Conservation (phyloP, 92 coral and sea anemone genomes). For the Nematostella vectensis region DNA sequence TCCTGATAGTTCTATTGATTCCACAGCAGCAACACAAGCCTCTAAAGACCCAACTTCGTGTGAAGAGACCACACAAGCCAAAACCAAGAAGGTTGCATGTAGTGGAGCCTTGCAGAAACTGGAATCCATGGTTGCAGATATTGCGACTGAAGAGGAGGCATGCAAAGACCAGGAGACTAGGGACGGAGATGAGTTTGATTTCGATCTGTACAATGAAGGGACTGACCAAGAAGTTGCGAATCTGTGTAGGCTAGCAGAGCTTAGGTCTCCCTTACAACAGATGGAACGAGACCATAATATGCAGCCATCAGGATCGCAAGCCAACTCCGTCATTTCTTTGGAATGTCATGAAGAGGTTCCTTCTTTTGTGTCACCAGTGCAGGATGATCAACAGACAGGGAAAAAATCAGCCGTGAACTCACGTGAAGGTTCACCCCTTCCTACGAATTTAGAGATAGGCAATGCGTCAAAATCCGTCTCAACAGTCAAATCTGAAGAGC, state of each 20-base stretch:
- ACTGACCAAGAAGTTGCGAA: slow-evolving; percentile 65
- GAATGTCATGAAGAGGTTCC: slow-evolving; percentile 85
- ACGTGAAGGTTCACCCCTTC: slow-evolving; percentile 15
- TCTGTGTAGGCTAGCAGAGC: slow-evolving; percentile 43
- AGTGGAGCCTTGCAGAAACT: slow-evolving; percentile 84
- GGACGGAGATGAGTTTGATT: slow-evolving; percentile 33
- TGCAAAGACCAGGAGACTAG: slow-evolving; percentile 52
- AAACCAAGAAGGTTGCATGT: slow-evolving; percentile 17
- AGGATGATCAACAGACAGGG: slow-evolving; percentile 23
- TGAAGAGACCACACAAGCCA: slow-evolving; percentile 6
- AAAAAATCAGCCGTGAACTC: slow-evolving; percentile 16
- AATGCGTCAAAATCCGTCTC: no score
- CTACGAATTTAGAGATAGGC: slow-evolving; percentile 5
- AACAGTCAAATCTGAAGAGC: no score
- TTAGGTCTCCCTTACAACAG: slow-evolving; percentile 19
- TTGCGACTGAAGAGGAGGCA: slow-evolving; percentile 88
- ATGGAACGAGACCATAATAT: slow-evolving; percentile 12
- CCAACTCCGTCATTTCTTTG: slow-evolving; percentile 65
- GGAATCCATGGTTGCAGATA: slow-evolving; percentile 97
- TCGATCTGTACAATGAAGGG: slow-evolving; percentile 36
- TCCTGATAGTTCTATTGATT: slow-evolving; percentile 1
- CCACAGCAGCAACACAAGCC: slow-evolving; percentile 1
- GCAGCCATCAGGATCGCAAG: slow-evolving; percentile 46
- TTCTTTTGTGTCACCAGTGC: slow-evolving; percentile 57
- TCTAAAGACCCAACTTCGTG: not conserved